Evolutionary conservation across 2,113 vertebrate genomes (phyloP).

Genomic region (Crotalus viridis): DNA sequence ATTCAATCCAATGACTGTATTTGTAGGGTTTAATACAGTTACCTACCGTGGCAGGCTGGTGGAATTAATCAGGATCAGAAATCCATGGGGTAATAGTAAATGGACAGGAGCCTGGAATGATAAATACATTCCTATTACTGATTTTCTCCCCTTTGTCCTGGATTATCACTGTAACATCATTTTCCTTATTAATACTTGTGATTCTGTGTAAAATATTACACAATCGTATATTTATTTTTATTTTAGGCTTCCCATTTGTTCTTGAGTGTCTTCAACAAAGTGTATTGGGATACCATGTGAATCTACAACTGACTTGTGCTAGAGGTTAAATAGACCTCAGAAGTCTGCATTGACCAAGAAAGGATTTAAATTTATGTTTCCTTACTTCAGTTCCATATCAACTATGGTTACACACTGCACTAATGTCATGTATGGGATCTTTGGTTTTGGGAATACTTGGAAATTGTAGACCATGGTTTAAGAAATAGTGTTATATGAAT

Average conservation of each 20-base stretch:
- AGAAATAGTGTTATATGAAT: background rate
- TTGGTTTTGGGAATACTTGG: background rate
- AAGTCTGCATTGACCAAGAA: background rate
- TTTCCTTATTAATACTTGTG: background rate
- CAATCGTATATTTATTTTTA: background rate
- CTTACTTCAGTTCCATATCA: background rate
- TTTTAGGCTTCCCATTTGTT: background rate
- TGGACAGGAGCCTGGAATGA: slow-evolving; percentile 91
- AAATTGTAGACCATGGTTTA: background rate
- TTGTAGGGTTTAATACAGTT: slow-evolving; percentile 65
- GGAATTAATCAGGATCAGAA: slow-evolving; percentile 77
- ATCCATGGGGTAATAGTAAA: slow-evolving; percentile 88
- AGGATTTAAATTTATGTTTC: background rate
- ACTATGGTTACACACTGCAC: background rate
- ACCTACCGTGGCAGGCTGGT: slow-evolving; percentile 57
- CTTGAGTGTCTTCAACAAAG: background rate
- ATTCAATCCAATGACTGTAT: slow-evolving; percentile 31
- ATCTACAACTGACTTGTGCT: background rate
- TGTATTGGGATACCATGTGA: background rate
- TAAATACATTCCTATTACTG: slow-evolving; percentile 65
- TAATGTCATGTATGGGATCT: background rate
- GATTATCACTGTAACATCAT: slow-evolving; percentile 4
- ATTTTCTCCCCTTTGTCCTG: slow-evolving; percentile 4
- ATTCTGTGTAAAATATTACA: background rate
- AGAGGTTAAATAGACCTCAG: background rate